phyloP scores from a whole-genome alignment of 1,140 invertebrate species.

The Chironomus tepperi region DNA sequence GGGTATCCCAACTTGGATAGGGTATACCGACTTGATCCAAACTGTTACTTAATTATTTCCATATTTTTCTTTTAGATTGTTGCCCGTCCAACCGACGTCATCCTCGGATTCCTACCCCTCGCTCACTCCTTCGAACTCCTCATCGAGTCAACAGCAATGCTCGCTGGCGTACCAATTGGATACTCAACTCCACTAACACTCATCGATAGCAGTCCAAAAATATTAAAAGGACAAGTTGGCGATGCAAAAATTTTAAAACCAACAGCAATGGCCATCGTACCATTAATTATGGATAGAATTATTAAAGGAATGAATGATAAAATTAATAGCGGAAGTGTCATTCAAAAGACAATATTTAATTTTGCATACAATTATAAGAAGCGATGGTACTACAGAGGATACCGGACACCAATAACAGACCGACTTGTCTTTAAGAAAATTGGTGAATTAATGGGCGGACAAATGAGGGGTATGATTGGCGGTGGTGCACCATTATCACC shows the following conservation, averaged over 20 bases:
- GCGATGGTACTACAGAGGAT: slow-evolving; percentile 74
- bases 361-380: slow-evolving; percentile 89
- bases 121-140: slow-evolving; percentile 96
- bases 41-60: no score
- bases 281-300: slow-evolving; percentile 91
- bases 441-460: slow-evolving; percentile 74
- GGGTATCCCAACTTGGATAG: no score
- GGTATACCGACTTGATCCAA: no score
- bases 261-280: slow-evolving; percentile 93
- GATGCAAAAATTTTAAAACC: slow-evolving; percentile 86
- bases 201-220: slow-evolving; percentile 91
- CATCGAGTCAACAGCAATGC: slow-evolving; percentile 61
- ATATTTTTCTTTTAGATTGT: slow-evolving; percentile 28
- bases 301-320: slow-evolving; percentile 92
- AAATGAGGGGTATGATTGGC: slow-evolving; percentile 73
- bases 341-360: slow-evolving; percentile 74
- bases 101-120: slow-evolving; percentile 91
- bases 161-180: slow-evolving; percentile 84
- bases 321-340: slow-evolving; percentile 64
- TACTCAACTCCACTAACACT: slow-evolving; percentile 94
- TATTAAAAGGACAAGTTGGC: slow-evolving; percentile 83
- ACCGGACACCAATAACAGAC: slow-evolving; percentile 74
- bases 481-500: slow-evolving; percentile 94
- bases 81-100: slow-evolving; percentile 65
- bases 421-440: slow-evolving; percentile 69